Conservation (phyloP, 2,113 vertebrate genomes). For the Regulus satrapa region DNA sequence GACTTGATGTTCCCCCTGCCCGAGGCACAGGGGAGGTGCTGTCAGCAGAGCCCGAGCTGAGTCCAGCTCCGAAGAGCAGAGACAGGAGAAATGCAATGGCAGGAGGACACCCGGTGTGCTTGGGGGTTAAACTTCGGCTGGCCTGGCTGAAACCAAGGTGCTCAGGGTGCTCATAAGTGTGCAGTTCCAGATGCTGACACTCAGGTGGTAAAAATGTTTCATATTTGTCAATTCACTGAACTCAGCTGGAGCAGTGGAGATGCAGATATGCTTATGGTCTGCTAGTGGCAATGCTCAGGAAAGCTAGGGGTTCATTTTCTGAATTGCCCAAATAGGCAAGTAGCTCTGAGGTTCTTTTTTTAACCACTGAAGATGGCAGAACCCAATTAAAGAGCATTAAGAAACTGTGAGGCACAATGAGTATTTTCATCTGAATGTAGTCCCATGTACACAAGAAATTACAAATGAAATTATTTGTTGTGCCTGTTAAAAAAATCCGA, state of each 20-base stretch:
- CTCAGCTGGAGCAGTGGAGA: neutral
- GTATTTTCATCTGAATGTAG: neutral
- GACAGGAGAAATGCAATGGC: neutral
- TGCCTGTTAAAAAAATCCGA: conserved; percentile 16
- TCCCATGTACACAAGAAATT: neutral
- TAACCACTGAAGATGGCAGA: neutral
- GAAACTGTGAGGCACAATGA: neutral
- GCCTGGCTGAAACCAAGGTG: neutral
- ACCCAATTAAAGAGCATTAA: neutral
- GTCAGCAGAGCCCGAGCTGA: neutral
- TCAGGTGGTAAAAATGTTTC: neutral
- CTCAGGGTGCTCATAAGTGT: neutral
- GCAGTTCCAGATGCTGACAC: conserved; percentile 9
- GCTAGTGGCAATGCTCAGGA: conserved; percentile 34
- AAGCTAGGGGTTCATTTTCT: conserved; percentile 29
- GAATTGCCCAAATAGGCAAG: neutral
- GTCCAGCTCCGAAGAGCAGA: neutral
- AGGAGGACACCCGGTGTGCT: neutral
- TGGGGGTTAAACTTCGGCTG: neutral
- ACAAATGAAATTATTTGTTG: neutral
- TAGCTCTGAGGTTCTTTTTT: neutral
- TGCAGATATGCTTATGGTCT: neutral
- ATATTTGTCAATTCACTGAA: neutral
- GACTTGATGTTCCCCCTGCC: neutral
- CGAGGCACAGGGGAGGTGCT: neutral